phyloP scores from a whole-genome alignment of 2,797 vertebrate species.

The Danio albolineatus region DNA sequence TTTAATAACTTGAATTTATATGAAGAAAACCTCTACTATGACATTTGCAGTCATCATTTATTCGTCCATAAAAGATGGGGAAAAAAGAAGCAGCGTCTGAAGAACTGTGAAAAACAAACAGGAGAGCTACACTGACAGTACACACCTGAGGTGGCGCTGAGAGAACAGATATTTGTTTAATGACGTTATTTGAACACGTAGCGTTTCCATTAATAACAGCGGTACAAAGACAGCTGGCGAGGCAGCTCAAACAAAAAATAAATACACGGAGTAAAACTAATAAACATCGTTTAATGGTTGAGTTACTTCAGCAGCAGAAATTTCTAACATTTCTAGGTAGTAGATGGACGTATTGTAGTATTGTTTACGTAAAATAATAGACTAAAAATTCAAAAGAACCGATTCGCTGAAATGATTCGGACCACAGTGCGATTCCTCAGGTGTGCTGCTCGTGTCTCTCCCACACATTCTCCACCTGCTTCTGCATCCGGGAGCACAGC shows the following conservation, averaged over 20 bases:
- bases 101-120: not conserved
- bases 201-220: constrained; percentile 31
- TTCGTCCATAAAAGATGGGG: too few species aligned
- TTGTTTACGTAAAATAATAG: not conserved
- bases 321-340: not conserved
- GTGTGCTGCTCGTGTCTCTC: not conserved
- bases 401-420: constrained; percentile 2
- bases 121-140: not conserved
- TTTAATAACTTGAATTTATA: not conserved
- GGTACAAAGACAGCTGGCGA: not conserved
- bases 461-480: constrained; percentile 20
- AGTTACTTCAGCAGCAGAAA: not conserved
- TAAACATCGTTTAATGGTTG: too few species aligned
- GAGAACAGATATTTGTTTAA: constrained; percentile 61
- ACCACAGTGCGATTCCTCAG: not conserved
- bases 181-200: constrained; percentile 65
- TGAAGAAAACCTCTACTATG: not conserved
- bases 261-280: too few species aligned
- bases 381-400: constrained; percentile 15
- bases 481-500: constrained; percentile 34
- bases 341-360: not conserved
- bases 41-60: too few species aligned
- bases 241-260: not conserved
- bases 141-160: constrained; percentile 52
- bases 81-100: too few species aligned